Conservation (phyloP, 2,113 vertebrate species). For the Chrysemys picta region DNA sequence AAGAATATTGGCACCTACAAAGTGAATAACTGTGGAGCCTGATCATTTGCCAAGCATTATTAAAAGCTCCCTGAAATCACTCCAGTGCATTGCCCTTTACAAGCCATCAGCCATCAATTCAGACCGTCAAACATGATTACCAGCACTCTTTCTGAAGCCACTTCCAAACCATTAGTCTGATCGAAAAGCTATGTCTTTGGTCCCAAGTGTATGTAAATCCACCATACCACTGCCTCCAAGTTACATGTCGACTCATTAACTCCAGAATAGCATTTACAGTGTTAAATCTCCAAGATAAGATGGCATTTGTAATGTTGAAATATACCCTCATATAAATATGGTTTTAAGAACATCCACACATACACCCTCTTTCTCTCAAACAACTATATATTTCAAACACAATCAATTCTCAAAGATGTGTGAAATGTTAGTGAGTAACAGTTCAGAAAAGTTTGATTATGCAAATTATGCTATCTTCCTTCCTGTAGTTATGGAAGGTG, state of each 20-base stretch:
- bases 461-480: neutral
- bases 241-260: neutral
- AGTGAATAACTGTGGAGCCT: slow-evolving; percentile 29
- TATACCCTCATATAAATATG: neutral
- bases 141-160: slow-evolving; percentile 48
- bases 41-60: slow-evolving; percentile 72
- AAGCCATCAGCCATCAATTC: slow-evolving; percentile 73
- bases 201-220: slow-evolving; percentile 27
- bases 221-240: neutral
- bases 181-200: slow-evolving; percentile 59
- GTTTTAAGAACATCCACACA: neutral
- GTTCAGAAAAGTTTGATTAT: neutral
- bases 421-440: neutral
- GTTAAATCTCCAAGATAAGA: neutral
- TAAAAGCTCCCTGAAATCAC: slow-evolving; percentile 70
- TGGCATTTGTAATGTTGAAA: neutral
- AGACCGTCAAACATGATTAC: slow-evolving; percentile 59
- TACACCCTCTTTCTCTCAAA: neutral
- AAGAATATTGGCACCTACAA: slow-evolving; percentile 34
- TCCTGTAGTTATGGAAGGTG: neutral
- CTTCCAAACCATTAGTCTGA: slow-evolving; percentile 68
- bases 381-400: neutral
- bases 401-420: neutral
- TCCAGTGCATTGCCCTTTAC: slow-evolving; percentile 62
- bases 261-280: neutral